These are phyloP conservation scores for Drosophila mayaguana DNA, from an alignment of 2,888 invertebrate genomes.

Conservation along the genomic window DNA sequence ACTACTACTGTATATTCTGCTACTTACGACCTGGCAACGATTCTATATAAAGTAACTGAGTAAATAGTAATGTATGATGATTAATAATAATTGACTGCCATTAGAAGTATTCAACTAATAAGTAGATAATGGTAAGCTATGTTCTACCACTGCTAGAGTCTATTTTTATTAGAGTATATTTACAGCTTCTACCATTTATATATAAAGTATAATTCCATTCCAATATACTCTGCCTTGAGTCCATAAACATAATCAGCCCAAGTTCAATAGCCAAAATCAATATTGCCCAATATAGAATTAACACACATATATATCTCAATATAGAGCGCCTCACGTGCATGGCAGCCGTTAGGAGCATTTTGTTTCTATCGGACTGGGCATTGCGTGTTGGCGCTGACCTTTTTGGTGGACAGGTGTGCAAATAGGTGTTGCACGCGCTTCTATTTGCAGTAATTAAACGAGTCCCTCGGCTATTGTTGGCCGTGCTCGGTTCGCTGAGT, in stretches of 20 bases:
- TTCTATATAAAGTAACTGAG: not conserved
- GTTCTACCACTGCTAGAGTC: not conserved
- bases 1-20: not conserved
- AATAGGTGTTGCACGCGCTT: slow-evolving; percentile 26
- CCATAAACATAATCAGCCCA: slow-evolving; percentile 4
- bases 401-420: slow-evolving; percentile 44
- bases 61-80: not conserved
- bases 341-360: slow-evolving; percentile 43
- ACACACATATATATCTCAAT: slow-evolving; percentile 4
- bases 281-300: slow-evolving; percentile 1
- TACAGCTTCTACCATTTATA: not conserved
- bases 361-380: slow-evolving; percentile 43
- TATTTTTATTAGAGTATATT: not conserved
- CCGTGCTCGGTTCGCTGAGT: slow-evolving; percentile 32
- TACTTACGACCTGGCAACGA: not conserved
- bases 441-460: slow-evolving; percentile 34
- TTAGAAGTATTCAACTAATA: not conserved
- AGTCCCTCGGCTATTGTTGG: slow-evolving; percentile 36
- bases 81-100: not conserved
- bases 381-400: slow-evolving; percentile 62
- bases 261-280: slow-evolving; percentile 5
- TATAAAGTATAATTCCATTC: not conserved
- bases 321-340: slow-evolving; percentile 35
- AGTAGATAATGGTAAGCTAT: not conserved
- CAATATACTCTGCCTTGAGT: not conserved